Percentiles rank a stretch among this genome's conserved stretches.
phyloP scores from a whole-genome alignment of 2,113 vertebrate genomes.

The Macrotus californicus region DNA sequence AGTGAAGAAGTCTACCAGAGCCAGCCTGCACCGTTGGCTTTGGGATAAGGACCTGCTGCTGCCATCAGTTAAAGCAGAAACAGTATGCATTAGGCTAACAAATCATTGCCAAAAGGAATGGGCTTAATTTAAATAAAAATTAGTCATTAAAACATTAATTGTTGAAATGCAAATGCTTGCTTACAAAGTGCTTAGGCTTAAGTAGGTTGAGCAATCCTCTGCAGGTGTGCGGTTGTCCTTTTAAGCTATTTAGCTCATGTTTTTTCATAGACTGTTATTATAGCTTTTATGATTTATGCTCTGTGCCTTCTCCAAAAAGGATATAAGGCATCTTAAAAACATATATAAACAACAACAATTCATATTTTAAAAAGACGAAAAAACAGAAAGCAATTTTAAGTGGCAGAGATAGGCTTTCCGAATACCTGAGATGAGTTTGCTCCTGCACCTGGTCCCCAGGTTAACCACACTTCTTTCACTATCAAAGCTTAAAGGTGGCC shows the following conservation, averaged over 20 bases:
- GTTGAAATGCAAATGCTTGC: conserved; percentile 57
- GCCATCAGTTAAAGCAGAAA: conserved; percentile 19
- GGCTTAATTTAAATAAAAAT: conserved; percentile 51
- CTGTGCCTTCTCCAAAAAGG: conserved; percentile 47
- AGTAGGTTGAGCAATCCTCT: conserved; percentile 49
- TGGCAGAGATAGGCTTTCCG: not conserved
- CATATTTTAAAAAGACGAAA: conserved; percentile 25
- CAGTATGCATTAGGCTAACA: not conserved
- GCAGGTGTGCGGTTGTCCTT: conserved; percentile 44
- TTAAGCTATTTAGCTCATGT: conserved; percentile 5
- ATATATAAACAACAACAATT: conserved; percentile 36
- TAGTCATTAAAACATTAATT: conserved; percentile 58
- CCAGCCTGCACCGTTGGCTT: not conserved
- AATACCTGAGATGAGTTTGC: not conserved
- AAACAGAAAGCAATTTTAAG: conserved; percentile 30
- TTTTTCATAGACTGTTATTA: not conserved
- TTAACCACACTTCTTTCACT: not conserved
- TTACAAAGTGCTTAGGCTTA: conserved; percentile 49
- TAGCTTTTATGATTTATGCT: conserved; percentile 62
- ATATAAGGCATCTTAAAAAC: conserved; percentile 46
- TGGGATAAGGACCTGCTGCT: not conserved
- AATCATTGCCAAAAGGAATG: conserved; percentile 35
- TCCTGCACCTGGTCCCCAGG: not conserved
- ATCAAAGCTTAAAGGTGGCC: not conserved
- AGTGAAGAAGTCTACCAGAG: not conserved